Base-by-base conservation (phyloP, 2,113 vertebrate species). In the Nyctibius bracteatus region DNA sequence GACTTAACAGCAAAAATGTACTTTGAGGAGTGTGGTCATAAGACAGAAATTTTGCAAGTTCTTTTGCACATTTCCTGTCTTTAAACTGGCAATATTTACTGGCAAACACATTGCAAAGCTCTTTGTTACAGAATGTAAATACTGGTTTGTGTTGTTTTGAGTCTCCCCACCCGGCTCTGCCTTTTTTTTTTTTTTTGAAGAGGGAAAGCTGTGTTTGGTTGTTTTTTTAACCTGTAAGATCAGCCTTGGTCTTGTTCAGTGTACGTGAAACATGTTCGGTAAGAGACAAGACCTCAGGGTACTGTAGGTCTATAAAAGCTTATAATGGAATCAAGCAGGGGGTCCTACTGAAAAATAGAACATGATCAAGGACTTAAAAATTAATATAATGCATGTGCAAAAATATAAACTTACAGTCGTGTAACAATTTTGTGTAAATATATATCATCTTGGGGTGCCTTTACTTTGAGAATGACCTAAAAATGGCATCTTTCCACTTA, bases 391-490 rank as follows among this genome's bases (percentile, higher is more conserved):
- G 20, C 4, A 9, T n/a, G 4, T 86, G 23, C 57, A 39, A 68
- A 73, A 55, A 81, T 41, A 59, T 51, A 37, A 66, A 58, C 43
- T 63, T 68, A n/a, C 2, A 61, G 22, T 61, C 77, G 17, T n/a
- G 30, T 68, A 33, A 70, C 31, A 25, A 8, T 18, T 33, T 5
- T 65, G 14, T 74, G 12, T 83, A 73, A 88, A 70, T 58, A 35
- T 11, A 2, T 81, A 46, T 57, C 2, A 55, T 58, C 35, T 70
- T 27, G 57, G 17, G 15, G 17, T 18, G 3, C 63, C 61, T 92
- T 79, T 67, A 52, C 74, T 90, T 88, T 94, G 94, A 94, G 78
- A 96, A 94, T 94, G 92, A 88, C 37, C 33, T 86, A 84, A 95
- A 96, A 97, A 92, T 92, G 92, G 92, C 88, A 79, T 83, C 75